A percentile compares a stretch with the other conserved stretches of the same genome.
Conservation (phyloP, 2,797 vertebrate genomes). For the Hoplostethus mediterraneus region DNA sequence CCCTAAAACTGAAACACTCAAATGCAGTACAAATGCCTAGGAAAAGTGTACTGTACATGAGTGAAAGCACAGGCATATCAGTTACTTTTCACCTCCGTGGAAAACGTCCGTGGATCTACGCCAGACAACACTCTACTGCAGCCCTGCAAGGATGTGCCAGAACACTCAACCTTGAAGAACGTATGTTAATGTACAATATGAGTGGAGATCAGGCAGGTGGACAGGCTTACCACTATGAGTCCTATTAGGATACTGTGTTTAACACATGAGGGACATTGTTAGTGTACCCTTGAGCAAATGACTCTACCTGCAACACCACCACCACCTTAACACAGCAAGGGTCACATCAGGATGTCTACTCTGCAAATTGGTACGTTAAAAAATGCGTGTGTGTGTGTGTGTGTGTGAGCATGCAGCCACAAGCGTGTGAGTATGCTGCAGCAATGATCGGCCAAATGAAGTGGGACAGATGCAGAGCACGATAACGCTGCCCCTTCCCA, state of each 20-base stretch:
- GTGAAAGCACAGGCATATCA: neutral
- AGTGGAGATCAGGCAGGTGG: constrained; percentile 32
- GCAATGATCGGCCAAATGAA: constrained; percentile 48
- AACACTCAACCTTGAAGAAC: constrained; percentile 53
- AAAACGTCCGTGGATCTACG: constrained; percentile 4
- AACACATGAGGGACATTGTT: constrained; percentile 54
- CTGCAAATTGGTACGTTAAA: neutral
- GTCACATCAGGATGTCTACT: constrained; percentile 29
- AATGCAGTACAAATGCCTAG: too few species aligned
- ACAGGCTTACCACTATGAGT: constrained; percentile 27
- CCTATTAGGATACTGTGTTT: constrained; percentile 51
- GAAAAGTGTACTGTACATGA: too few species aligned
- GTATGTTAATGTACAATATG: constrained; percentile 2
- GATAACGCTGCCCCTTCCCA: constrained; percentile 27
- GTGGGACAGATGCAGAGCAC: constrained; percentile 45
- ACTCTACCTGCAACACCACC: constrained; percentile 17
- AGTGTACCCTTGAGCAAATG: constrained; percentile 60
- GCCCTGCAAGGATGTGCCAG: constrained; percentile 3
- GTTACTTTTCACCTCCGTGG: neutral
- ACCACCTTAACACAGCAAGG: constrained; percentile 31
- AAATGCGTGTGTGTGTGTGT: constrained; percentile 12
- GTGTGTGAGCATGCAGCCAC: constrained; percentile 17
- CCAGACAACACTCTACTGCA: constrained; percentile 1
- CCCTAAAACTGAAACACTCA: too few species aligned
- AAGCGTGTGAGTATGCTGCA: constrained; percentile 24